Percentiles rank a stretch among this genome's conserved stretches.
Evolutionary conservation across 2,113 vertebrate genomes (phyloP).

Genomic region (Arizona elegans): DNA sequence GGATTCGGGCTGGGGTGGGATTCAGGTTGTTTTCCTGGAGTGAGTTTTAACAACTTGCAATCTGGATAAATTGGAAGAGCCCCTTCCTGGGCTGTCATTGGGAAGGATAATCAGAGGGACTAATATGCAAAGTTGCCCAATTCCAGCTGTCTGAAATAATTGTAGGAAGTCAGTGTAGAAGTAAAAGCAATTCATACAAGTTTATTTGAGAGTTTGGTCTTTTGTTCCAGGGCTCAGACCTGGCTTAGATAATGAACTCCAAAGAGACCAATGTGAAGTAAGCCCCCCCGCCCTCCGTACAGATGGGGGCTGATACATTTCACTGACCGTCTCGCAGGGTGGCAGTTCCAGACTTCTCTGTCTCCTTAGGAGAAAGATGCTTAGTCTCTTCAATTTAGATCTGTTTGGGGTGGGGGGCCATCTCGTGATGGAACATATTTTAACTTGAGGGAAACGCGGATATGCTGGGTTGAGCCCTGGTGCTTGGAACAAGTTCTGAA

Average conservation of each 20-base stretch:
- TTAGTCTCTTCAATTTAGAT: neutral
- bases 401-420: neutral
- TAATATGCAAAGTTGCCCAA: neutral
- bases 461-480: neutral
- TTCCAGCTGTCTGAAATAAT: neutral
- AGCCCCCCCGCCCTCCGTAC: neutral
- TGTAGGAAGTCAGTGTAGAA: neutral
- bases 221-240: neutral
- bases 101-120: neutral
- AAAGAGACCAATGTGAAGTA: neutral
- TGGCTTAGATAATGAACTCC: neutral
- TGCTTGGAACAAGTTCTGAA: neutral
- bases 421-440: neutral
- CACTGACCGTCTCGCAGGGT: neutral
- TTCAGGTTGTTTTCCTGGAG: neutral
- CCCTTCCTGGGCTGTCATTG: neutral
- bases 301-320: too few relatives aligned
- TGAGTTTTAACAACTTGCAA: neutral
- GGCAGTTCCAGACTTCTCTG: neutral
- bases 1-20: neutral
- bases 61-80: neutral
- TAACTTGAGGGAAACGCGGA: neutral
- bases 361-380: neutral
- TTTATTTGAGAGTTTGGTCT: neutral
- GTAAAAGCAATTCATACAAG: neutral